Evolutionary conservation across 1,140 invertebrate genomes (phyloP), one percentile per base, ranked within the genome.

Genomic region (Rhopalosiphum padi): DNA sequence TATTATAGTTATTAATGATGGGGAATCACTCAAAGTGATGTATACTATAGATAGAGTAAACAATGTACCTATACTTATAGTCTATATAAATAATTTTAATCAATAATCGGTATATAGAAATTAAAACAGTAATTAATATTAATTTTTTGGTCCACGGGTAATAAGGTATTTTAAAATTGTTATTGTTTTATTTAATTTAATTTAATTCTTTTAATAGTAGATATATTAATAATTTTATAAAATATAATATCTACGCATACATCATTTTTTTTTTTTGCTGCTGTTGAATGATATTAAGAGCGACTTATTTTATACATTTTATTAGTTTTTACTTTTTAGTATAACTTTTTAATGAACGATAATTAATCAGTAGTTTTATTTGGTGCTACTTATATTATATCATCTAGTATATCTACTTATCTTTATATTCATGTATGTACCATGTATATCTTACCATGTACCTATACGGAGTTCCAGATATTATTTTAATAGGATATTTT

Each of bases 321-420:
- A 92, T 85, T 18, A 92, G 46, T 85, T 92, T 92, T 85, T 18
- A 92, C n/a, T 85, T 92, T 92, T 41, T 46, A 46, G 53, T 92
- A 9, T 92, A 92, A 51, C 91, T 48, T 53, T 92, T 92, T 83
- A 92, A 91, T 30, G 35, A 85, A 53, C 91, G 43, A 91, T 91
- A 51, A n/a, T 51, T 91, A 51, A n/a, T 51, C 2, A 21, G 60
- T 51, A 82, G 30, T 83, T 53, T 92, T 85, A 82, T 37, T 48
- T 11, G 22, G 6, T 37, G 37, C 11, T 21, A 22, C 48, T 53
- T 55, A 55, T 55, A 55, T 55, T 55, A 53, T 6, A 53, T 46
- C 46, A 15, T 15, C 53, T 25, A 55, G 37, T 37, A 0, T 25
- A 55, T 25, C 25, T 30, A 55, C 23, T 25, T 25, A 55, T 1